Evolutionary conservation across 2,113 vertebrate genomes (phyloP).

Genomic region (Monarcha castaneiventris): DNA sequence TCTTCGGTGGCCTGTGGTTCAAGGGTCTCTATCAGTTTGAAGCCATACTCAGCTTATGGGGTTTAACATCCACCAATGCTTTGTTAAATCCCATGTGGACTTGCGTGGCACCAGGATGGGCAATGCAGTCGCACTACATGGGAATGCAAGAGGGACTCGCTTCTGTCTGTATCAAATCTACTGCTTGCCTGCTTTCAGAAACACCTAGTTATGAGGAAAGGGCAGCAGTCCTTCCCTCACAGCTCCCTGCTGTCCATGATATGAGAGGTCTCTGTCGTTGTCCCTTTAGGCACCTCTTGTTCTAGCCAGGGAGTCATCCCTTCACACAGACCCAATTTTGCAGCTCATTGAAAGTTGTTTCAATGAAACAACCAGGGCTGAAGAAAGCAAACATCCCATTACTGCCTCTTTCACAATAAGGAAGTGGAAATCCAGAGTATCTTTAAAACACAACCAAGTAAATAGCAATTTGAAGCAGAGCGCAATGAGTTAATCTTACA

Average conservation of each 20-base stretch:
- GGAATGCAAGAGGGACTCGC: not conserved
- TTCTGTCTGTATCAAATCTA: not conserved
- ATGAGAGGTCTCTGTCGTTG: not conserved
- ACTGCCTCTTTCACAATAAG: not conserved
- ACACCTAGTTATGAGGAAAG: not conserved
- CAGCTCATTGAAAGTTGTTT: not conserved
- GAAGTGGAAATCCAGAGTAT: not conserved
- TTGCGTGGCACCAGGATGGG: not conserved
- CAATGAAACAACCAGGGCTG: not conserved
- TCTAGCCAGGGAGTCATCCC: not conserved
- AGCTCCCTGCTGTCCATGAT: not conserved
- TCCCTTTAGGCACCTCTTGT: not conserved
- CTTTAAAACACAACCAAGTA: not conserved
- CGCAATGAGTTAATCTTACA: slow-evolving; percentile 47
- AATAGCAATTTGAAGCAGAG: not conserved
- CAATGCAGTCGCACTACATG: fast-evolving
- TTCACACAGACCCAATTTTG: not conserved
- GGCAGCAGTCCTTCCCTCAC: not conserved
- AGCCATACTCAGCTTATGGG: not conserved
- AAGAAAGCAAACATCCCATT: not conserved
- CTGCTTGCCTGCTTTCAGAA: not conserved
- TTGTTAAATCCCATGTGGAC: not conserved
- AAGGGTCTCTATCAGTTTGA: not conserved
- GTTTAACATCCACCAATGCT: not conserved
- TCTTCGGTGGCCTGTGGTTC: not conserved